phyloP scores from a whole-genome alignment of 2,888 invertebrate genomes.

The Liodrosophila aerea region DNA sequence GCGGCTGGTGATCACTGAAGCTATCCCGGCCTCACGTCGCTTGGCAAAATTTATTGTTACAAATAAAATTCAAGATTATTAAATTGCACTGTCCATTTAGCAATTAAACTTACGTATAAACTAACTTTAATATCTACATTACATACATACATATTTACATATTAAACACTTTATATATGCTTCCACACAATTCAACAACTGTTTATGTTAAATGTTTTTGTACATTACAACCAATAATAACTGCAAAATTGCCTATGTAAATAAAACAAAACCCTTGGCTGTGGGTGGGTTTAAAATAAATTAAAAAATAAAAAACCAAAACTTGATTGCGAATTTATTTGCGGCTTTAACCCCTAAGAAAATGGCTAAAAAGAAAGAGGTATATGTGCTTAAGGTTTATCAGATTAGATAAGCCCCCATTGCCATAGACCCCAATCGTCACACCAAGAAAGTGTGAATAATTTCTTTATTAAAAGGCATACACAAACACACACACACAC shows the following conservation, averaged over 20 bases:
- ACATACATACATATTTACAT: conserved; percentile 26
- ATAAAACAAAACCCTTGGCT: conserved; percentile 58
- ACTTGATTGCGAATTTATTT: not conserved
- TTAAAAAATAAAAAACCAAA: not conserved
- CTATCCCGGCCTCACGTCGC: conserved; percentile 17
- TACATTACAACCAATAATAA: conserved; percentile 31
- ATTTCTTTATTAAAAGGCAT: conserved; percentile 45
- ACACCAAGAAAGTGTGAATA: conserved; percentile 61
- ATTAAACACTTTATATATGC: conserved; percentile 43
- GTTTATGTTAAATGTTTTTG: conserved; percentile 54
- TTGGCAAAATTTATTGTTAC: conserved; percentile 47
- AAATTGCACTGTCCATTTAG: conserved; percentile 42
- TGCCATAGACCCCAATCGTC: not conserved
- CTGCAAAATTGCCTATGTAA: conserved; percentile 63
- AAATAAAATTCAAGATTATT: conserved; percentile 27
- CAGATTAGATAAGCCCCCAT: conserved; percentile 48
- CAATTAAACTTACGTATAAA: conserved; percentile 32
- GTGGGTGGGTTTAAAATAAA: conserved; percentile 57
- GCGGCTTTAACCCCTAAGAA: not conserved
- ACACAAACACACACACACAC: not conserved
- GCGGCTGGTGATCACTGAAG: conserved; percentile 3
- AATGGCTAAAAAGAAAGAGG: not conserved
- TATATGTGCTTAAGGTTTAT: conserved; percentile 11
- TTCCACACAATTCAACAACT: conserved; percentile 63
- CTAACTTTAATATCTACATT: conserved; percentile 25